Percentiles rank a stretch among this genome's conserved stretches.
phyloP scores from a whole-genome alignment of 2,888 invertebrate species.

The Drosophila gaucha region DNA sequence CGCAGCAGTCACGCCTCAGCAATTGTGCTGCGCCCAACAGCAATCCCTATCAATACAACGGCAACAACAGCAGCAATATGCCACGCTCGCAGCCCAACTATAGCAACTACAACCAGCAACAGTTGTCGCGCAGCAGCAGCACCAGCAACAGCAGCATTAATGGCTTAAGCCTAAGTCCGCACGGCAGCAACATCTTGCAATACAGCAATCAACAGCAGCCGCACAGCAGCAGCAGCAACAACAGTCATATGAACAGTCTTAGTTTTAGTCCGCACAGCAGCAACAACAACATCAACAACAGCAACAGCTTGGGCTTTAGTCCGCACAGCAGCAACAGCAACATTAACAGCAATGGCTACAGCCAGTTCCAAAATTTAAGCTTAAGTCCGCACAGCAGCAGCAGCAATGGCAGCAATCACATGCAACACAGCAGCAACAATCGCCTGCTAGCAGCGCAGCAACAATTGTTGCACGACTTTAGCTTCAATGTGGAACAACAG shows the following conservation, averaged over 20 bases:
- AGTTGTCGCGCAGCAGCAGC: conserved; percentile 15
- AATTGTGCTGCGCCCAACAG: conserved; percentile 36
- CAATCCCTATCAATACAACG: conserved; percentile 24
- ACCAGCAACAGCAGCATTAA: conserved; percentile 11
- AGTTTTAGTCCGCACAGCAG: neutral
- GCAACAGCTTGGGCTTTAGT: neutral
- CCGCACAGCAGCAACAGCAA: conserved; percentile 2
- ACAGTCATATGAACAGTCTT: neutral
- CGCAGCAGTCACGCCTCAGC: conserved; percentile 38
- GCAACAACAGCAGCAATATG: conserved; percentile 19
- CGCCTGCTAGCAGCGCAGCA: conserved; percentile 25
- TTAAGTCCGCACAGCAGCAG: conserved; percentile 17
- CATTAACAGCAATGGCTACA: neutral
- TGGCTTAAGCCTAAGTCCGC: conserved; percentile 16
- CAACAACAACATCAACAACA: conserved; percentile 5
- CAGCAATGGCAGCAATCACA: conserved; percentile 10
- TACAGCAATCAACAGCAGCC: conserved; percentile 11
- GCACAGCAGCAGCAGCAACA: conserved; percentile 9
- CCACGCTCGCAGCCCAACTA: conserved; percentile 12
- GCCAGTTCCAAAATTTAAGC: conserved; percentile 13
- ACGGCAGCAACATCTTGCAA: conserved; percentile 11
- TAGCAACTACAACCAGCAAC: conserved; percentile 20
- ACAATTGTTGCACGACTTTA: conserved; percentile 40
- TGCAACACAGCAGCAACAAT: conserved; percentile 16
- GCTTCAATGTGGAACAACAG: conserved; percentile 39